phyloP scores from a whole-genome alignment of 2,888 invertebrate species.

The Dastarcus helophoroides region DNA sequence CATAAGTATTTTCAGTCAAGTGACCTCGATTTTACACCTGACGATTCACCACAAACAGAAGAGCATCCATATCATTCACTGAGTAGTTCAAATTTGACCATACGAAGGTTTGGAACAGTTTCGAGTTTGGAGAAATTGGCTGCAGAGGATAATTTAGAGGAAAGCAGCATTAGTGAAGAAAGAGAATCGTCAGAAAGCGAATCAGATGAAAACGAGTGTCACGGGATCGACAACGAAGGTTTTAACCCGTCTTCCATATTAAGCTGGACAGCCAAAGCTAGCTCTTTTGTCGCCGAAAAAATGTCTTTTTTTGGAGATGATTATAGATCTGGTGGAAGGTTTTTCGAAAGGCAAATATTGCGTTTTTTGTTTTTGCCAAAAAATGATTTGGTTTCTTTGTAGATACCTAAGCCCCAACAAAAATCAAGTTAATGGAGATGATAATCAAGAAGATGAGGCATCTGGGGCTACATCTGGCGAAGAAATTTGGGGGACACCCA shows the following conservation, averaged over 20 bases:
- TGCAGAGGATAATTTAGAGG: constrained; percentile 46
- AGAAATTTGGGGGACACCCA: constrained; percentile 83
- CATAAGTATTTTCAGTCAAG: constrained; percentile 12
- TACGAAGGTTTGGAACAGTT: constrained; percentile 55
- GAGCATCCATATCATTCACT: constrained; percentile 64
- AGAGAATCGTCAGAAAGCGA: constrained; percentile 19
- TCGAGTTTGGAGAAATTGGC: constrained; percentile 60
- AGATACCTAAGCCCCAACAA: constrained; percentile 47
- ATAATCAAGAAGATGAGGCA: constrained; percentile 63
- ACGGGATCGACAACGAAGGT: constrained; percentile 33
- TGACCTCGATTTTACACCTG: constrained; percentile 33
- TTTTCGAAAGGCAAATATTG: constrained; percentile 36
- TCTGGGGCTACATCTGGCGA: constrained; percentile 77
- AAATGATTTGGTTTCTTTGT: constrained; percentile 2
- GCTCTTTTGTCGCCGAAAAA: constrained; percentile 71
- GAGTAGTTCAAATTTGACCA: constrained; percentile 42
- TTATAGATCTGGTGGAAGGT: constrained; percentile 28
- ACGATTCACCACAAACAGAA: constrained; percentile 59
- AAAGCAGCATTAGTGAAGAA: constrained; percentile 11
- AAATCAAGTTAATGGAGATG: constrained; percentile 32
- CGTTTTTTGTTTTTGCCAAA: neutral
- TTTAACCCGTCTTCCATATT: constrained; percentile 31
- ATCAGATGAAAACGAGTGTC: constrained; percentile 19
- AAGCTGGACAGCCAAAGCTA: constrained; percentile 72
- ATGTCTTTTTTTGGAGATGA: constrained; percentile 56